phyloP scores from a whole-genome alignment of 1,140 invertebrate species.

The Achroia grisella region DNA sequence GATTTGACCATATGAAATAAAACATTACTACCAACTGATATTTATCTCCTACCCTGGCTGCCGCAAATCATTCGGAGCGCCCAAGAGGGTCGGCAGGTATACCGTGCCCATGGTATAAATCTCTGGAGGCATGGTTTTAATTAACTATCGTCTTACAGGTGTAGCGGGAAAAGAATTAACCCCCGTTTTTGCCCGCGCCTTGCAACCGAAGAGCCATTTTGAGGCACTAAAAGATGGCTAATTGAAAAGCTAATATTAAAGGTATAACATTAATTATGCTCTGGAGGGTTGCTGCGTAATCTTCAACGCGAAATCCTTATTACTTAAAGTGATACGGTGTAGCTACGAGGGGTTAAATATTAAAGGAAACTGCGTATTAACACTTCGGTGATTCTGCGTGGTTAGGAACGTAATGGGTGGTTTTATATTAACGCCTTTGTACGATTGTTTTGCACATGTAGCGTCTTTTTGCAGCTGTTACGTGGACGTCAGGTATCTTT shows the following conservation, averaged over 20 bases:
- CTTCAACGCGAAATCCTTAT: conserved; percentile 46
- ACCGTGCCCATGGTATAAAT: conserved; percentile 26
- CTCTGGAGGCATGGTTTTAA: conserved; percentile 42
- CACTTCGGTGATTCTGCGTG: too few species aligned
- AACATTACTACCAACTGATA: too few species aligned
- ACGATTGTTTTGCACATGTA: too few species aligned
- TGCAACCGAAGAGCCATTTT: conserved; percentile 49
- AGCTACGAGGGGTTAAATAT: conserved; percentile 14
- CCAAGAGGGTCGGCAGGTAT: background rate
- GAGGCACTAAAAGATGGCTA: conserved; percentile 57
- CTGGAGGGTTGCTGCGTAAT: conserved; percentile 42
- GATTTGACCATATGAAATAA: too few species aligned
- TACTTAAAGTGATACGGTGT: conserved; percentile 40
- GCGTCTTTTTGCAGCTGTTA: too few species aligned
- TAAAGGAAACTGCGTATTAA: conserved; percentile 7
- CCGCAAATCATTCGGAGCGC: background rate
- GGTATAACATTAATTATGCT: conserved; percentile 63
- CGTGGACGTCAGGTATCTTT: too few species aligned
- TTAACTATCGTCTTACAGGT: conserved; percentile 55
- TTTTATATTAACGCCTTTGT: too few species aligned
- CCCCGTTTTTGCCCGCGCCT: conserved; percentile 9
- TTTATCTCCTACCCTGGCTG: too few species aligned
- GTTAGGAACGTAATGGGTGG: too few species aligned
- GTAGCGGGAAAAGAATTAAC: conserved; percentile 37
- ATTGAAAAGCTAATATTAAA: conserved; percentile 67